A percentile compares a stretch with the other conserved stretches of the same genome.
Conservation (phyloP, 92 coral and sea anemone genomes). For the Galaxea fascicularis region DNA sequence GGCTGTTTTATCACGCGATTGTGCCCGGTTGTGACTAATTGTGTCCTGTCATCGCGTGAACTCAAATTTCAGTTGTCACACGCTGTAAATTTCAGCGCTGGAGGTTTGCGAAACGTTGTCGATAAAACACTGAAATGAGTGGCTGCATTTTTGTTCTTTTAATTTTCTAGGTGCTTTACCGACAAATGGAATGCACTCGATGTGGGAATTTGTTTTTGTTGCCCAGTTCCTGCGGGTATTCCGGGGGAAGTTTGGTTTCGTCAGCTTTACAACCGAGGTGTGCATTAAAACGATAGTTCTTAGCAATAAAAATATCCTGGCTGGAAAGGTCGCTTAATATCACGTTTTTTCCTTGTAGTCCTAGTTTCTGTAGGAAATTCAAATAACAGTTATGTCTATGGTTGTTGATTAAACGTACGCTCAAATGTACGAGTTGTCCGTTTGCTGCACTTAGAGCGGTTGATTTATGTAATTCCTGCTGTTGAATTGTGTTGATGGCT, state of each 20-base stretch:
- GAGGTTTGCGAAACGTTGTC: conserved; percentile 43
- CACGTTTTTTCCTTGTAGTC: background rate
- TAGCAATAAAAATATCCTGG: conserved; percentile 7
- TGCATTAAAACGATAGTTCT: conserved; percentile 50
- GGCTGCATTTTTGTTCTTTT: conserved; percentile 52
- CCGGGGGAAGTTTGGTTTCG: conserved; percentile 92
- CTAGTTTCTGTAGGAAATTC: background rate
- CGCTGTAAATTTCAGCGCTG: conserved; percentile 74
- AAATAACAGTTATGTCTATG: conserved; percentile 10
- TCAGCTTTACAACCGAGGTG: conserved; percentile 86
- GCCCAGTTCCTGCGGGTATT: conserved; percentile 97
- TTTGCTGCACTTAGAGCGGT: conserved; percentile 39
- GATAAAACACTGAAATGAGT: conserved; percentile 16
- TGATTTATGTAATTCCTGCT: conserved; percentile 53
- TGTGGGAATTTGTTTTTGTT: conserved; percentile 98
- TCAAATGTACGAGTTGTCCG: conserved; percentile 37
- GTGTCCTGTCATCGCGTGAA: conserved; percentile 98
- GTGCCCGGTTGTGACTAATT: conserved; percentile 91
- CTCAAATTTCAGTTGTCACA: conserved; percentile 96
- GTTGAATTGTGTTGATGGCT: conserved; percentile 55
- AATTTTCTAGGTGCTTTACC: conserved; percentile 77
- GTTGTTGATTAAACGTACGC: conserved; percentile 38
- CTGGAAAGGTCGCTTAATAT: background rate
- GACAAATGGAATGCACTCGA: conserved; percentile 91
- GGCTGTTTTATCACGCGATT: conserved; percentile 82